These are phyloP conservation scores for Pandemis cinnamomeana DNA, from an alignment of 2,888 invertebrate species.

Conservation along the genomic window DNA sequence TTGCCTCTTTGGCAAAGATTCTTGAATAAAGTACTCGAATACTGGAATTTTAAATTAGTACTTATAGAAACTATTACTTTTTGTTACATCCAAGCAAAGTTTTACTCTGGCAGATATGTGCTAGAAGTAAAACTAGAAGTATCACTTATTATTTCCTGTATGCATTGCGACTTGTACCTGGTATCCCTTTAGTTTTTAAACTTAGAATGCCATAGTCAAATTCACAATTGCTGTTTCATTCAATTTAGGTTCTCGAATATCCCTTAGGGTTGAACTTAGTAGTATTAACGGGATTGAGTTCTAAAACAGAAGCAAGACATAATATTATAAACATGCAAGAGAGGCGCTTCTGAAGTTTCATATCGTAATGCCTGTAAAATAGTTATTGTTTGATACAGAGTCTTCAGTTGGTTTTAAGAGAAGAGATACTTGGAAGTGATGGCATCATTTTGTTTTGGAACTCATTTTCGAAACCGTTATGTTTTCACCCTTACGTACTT, in stretches of 20 bases:
- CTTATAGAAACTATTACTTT: too few relatives aligned
- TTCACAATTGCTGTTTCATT: slow-evolving; percentile 44
- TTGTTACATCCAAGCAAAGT: too few relatives aligned
- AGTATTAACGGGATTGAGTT: background rate
- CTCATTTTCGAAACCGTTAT: background rate
- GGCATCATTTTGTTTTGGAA: background rate
- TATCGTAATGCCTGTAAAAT: background rate
- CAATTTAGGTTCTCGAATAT: slow-evolving; percentile 9
- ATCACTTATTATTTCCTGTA: background rate
- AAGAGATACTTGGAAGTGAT: background rate
- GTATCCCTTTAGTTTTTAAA: slow-evolving; percentile 1
- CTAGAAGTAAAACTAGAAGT: background rate
- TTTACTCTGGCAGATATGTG: too few relatives aligned
- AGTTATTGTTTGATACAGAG: background rate
- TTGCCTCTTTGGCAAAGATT: too few relatives aligned
- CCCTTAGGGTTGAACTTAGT: slow-evolving; percentile 8
- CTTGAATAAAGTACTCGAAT: too few relatives aligned
- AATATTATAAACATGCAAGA: background rate
- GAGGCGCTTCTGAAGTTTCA: background rate
- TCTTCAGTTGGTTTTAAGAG: background rate
- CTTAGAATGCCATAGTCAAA: slow-evolving; percentile 6
- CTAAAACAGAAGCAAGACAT: background rate
- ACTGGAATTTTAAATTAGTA: too few relatives aligned
- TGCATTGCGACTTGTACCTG: slow-evolving; percentile 21
- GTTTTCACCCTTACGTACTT: background rate